These are phyloP conservation scores for Andrena minutula DNA, from an alignment of 2,888 invertebrate species.

Conservation along the genomic window DNA sequence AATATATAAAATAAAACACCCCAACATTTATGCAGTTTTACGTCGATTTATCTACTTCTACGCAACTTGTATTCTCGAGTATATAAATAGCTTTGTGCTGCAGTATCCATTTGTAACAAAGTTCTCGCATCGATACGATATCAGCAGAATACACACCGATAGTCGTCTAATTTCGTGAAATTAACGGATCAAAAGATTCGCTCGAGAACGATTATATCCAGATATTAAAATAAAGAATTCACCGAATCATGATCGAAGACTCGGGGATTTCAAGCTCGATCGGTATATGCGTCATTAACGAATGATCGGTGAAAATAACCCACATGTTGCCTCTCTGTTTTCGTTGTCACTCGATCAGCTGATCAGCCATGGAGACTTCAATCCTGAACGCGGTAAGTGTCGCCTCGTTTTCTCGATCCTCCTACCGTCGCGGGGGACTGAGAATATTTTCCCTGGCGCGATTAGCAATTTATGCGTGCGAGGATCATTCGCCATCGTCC, in stretches of 20 bases:
- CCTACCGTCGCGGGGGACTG: constrained; percentile 5
- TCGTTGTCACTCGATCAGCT: constrained; percentile 67
- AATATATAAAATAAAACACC: no score
- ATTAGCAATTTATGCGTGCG: background rate
- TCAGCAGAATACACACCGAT: no score
- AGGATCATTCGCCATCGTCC: background rate
- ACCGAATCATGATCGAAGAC: background rate
- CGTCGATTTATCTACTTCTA: no score
- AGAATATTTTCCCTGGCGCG: background rate
- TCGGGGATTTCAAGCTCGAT: constrained; percentile 31
- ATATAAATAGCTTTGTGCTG: no score
- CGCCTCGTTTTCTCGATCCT: constrained; percentile 29
- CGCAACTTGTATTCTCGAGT: no score
- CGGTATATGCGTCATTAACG: constrained; percentile 38
- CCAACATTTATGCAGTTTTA: no score
- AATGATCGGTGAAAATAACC: constrained; percentile 45
- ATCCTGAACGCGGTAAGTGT: constrained; percentile 77
- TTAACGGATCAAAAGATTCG: no score
- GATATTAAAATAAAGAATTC: background rate
- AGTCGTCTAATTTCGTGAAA: no score
- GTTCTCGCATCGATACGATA: no score
- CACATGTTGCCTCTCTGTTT: constrained; percentile 63
- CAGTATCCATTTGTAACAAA: no score
- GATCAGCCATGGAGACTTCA: constrained; percentile 78
- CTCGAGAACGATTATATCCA: no score